Evolutionary conservation across 2,797 vertebrate genomes (phyloP).

Genomic region (Acrocephalus scirpaceus): DNA sequence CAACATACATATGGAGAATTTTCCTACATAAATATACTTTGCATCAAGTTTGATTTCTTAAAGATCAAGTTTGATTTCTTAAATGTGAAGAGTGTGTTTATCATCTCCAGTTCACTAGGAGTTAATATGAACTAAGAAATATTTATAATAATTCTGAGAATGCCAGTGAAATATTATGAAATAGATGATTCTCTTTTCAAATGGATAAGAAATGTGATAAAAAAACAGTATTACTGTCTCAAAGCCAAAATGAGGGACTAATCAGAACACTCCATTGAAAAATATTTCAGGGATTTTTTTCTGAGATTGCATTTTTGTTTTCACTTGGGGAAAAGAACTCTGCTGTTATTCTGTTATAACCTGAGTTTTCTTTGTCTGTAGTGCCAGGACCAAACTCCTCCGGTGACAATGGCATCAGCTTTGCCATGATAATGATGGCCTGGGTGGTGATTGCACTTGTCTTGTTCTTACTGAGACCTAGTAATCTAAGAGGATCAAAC

Average conservation of each 20-base stretch:
- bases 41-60: neutral
- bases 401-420: slow-evolving; percentile 80
- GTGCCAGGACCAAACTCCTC: slow-evolving; percentile 90
- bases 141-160: neutral
- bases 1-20: fast-evolving
- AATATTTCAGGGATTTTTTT: neutral
- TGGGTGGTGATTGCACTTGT: slow-evolving; percentile 90
- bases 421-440: slow-evolving; percentile 92
- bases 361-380: slow-evolving; percentile 62
- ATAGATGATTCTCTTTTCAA: neutral
- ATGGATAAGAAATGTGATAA: neutral
- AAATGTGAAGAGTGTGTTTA: neutral
- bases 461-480: slow-evolving; percentile 91
- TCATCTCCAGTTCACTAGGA: neutral
- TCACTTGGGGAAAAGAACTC: neutral
- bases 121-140: neutral
- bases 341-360: neutral
- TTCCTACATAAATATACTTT: neutral
- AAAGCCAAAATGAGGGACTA: neutral
- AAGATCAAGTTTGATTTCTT: neutral
- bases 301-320: neutral
- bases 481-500: slow-evolving; percentile 84
- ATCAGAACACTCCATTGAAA: neutral
- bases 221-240: neutral
- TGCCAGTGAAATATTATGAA: neutral